Conservation (phyloP, 2,797 vertebrate species). For the Thunnus albacares region DNA sequence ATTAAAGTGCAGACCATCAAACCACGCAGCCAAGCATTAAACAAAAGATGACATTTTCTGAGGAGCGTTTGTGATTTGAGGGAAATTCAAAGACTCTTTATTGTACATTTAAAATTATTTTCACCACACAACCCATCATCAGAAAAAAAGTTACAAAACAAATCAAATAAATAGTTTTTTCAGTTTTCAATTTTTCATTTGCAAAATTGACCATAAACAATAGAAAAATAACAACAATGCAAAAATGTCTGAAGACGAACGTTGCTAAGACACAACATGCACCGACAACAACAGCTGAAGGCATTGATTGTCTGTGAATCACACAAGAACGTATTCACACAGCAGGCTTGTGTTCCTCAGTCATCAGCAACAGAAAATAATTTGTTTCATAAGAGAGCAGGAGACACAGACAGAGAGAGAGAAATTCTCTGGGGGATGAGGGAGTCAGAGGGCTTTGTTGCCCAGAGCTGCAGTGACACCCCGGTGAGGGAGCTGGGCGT, state of each 20-base stretch:
- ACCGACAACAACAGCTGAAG: slow-evolving; percentile 69
- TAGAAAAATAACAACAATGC: slow-evolving; percentile 65
- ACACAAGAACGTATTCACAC: slow-evolving; percentile 39
- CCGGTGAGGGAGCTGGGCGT: slow-evolving; percentile 64
- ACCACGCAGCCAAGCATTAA: slow-evolving; percentile 71
- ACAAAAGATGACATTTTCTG: slow-evolving; percentile 71
- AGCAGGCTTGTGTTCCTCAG: slow-evolving; percentile 59
- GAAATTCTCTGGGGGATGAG: slow-evolving; percentile 44
- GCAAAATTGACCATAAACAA: slow-evolving; percentile 78
- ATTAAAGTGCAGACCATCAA: slow-evolving; percentile 67
- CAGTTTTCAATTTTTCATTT: slow-evolving; percentile 69
- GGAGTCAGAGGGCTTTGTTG: slow-evolving; percentile 73
- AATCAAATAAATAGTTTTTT: slow-evolving; percentile 65
- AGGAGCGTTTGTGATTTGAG: slow-evolving; percentile 57
- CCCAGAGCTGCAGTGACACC: slow-evolving; percentile 47
- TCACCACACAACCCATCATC: slow-evolving; percentile 52
- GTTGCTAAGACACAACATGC: slow-evolving; percentile 73
- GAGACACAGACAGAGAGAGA: slow-evolving; percentile 16
- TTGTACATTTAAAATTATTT: slow-evolving; percentile 68
- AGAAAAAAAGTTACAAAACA: slow-evolving; percentile 59
- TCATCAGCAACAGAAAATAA: slow-evolving; percentile 68
- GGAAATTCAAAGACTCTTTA: slow-evolving; percentile 71
- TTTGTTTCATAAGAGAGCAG: slow-evolving; percentile 46
- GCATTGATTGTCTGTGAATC: slow-evolving; percentile 79
- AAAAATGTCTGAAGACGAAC: slow-evolving; percentile 62